Percentiles rank a stretch among this genome's conserved stretches.
These are phyloP conservation scores for Schlechtendalia chinensis DNA, from an alignment of 1,140 invertebrate species.

Conservation along the genomic window DNA sequence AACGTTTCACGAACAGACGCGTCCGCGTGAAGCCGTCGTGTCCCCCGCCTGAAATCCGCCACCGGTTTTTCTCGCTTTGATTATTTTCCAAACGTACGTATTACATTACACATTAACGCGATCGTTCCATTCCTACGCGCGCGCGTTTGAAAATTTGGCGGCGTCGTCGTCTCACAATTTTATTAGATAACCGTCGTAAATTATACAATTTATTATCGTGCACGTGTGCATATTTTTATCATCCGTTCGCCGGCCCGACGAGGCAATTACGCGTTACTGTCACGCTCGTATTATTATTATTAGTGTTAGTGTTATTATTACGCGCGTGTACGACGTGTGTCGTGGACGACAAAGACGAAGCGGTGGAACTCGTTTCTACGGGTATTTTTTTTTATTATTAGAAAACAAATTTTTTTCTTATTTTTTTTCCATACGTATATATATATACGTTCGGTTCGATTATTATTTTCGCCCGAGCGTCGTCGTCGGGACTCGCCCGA, in stretches of 20 bases:
- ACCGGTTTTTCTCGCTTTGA: neutral
- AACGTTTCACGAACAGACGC: no score
- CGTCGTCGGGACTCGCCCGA: neutral
- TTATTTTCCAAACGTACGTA: no score
- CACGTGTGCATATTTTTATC: neutral
- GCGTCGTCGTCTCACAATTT: neutral
- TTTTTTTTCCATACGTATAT: neutral
- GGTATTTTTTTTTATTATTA: neutral
- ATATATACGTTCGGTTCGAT: slow-evolving; percentile 16
- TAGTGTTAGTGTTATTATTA: neutral
- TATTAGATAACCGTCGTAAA: slow-evolving; percentile 31
- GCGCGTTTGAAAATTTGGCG: neutral
- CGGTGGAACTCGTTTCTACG: neutral
- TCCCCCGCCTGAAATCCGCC: no score
- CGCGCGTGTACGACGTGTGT: neutral
- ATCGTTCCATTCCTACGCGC: no score
- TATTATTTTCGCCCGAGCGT: slow-evolving; percentile 27
- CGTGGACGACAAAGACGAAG: neutral
- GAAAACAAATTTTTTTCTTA: no score
- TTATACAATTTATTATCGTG: neutral
- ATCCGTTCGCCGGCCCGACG: neutral
- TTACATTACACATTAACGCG: no score
- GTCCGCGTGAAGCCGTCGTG: no score
- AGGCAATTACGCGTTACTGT: slow-evolving; percentile 29
- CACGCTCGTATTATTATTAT: neutral